phyloP scores from a whole-genome alignment of 2,113 vertebrate genomes.

The Peromyscus leucopus region DNA sequence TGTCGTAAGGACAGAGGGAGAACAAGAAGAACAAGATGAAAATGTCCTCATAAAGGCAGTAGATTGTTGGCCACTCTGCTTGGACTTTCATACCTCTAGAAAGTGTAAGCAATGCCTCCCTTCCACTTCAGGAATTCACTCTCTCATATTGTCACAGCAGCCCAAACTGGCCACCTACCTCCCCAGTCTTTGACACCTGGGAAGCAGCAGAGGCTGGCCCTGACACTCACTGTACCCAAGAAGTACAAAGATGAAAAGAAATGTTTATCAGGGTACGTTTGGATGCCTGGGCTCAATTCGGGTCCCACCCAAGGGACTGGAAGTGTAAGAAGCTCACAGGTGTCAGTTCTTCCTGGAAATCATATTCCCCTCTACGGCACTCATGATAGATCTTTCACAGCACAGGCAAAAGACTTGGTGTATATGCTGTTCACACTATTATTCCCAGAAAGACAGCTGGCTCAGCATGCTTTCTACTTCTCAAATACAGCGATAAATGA shows the following conservation, averaged over 20 bases:
- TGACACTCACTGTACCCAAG: background rate
- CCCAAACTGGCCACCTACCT: background rate
- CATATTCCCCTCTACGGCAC: rapidly evolving
- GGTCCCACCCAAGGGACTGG: background rate
- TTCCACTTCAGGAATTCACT: background rate
- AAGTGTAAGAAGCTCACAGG: background rate
- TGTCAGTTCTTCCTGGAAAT: background rate
- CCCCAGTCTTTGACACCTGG: no score
- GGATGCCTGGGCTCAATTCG: background rate
- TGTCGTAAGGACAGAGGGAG: background rate
- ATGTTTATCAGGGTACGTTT: background rate
- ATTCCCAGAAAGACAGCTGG: background rate
- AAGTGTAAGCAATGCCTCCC: background rate
- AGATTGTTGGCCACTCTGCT: background rate
- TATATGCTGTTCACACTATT: background rate
- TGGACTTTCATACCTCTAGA: background rate
- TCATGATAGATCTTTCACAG: background rate
- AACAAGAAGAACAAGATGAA: background rate
- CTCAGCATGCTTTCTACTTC: background rate
- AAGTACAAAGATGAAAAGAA: background rate
- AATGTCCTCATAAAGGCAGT: background rate
- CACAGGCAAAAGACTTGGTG: background rate
- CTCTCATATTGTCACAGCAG: background rate
- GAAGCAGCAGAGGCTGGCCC: background rate
- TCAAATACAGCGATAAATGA: slow-evolving; percentile 39